Evolutionary conservation across 2,113 vertebrate species (phyloP).

Genomic region (Thunnus maccoyii): DNA sequence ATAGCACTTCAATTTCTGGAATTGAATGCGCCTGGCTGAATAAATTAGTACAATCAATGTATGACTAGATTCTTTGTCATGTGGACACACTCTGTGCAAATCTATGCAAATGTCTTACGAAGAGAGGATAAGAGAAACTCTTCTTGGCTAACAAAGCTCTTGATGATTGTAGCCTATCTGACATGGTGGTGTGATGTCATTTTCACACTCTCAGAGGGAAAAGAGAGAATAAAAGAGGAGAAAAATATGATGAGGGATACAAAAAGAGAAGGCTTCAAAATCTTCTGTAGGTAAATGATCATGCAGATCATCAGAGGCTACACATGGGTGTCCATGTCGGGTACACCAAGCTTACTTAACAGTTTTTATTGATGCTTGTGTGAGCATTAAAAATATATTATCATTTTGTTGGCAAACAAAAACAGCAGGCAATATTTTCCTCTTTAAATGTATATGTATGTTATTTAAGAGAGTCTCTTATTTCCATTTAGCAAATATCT

Average conservation of each 20-base stretch:
- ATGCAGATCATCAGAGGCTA: background rate
- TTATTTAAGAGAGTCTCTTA: constrained; percentile 4
- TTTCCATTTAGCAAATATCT: constrained; percentile 13
- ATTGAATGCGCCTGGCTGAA: constrained; percentile 71
- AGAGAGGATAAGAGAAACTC: constrained; percentile 75
- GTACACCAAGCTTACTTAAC: too few relatives aligned
- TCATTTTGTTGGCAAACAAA: background rate
- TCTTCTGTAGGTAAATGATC: background rate
- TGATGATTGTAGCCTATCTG: constrained; percentile 64
- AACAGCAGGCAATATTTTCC: background rate
- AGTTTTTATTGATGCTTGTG: constrained; percentile 1
- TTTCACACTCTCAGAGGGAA: constrained; percentile 47
- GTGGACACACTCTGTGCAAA: constrained; percentile 75
- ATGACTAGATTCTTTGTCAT: constrained; percentile 72
- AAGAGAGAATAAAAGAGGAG: constrained; percentile 7
- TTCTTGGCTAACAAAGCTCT: constrained; percentile 71
- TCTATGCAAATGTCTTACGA: constrained; percentile 76
- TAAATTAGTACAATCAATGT: constrained; percentile 81
- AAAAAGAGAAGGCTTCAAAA: background rate
- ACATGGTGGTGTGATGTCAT: constrained; percentile 58
- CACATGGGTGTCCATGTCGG: background rate
- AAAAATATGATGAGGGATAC: background rate
- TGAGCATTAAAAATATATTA: background rate
- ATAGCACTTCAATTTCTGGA: constrained; percentile 75
- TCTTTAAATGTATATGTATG: background rate